Conservation (phyloP, 2,113 vertebrate species). For the Chroicocephalus ridibundus region DNA sequence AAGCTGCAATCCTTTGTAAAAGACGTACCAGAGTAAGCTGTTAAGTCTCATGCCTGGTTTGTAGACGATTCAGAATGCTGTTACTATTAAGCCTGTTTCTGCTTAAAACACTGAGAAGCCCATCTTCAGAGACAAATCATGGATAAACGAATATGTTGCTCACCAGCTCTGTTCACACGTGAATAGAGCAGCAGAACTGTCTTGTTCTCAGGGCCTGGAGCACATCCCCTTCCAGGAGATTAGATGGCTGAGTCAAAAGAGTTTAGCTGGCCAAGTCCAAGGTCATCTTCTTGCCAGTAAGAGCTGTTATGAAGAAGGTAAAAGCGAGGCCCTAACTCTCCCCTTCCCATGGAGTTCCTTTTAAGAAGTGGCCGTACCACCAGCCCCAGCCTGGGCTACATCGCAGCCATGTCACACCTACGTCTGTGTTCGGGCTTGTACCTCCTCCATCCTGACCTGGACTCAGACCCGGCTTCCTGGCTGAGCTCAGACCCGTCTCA, state of each 20-base stretch:
- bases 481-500: accelerated
- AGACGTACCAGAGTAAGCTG: background rate
- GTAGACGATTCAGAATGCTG: background rate
- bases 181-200: background rate
- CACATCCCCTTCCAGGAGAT: background rate
- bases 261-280: background rate
- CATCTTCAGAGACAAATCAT: background rate
- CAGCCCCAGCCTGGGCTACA: accelerated
- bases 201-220: background rate
- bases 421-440: accelerated
- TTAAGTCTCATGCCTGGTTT: background rate
- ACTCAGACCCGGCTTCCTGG: background rate
- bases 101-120: background rate
- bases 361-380: background rate
- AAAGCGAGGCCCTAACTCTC: background rate
- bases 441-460: background rate
- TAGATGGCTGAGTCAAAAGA: background rate
- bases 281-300: background rate
- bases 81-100: background rate
- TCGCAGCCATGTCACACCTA: accelerated
- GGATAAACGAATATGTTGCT: background rate
- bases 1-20: background rate
- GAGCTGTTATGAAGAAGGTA: background rate
- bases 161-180: background rate
- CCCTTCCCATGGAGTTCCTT: background rate